Evolutionary conservation across 2,797 vertebrate species (phyloP).

Genomic region (Scyliorhinus canicula): DNA sequence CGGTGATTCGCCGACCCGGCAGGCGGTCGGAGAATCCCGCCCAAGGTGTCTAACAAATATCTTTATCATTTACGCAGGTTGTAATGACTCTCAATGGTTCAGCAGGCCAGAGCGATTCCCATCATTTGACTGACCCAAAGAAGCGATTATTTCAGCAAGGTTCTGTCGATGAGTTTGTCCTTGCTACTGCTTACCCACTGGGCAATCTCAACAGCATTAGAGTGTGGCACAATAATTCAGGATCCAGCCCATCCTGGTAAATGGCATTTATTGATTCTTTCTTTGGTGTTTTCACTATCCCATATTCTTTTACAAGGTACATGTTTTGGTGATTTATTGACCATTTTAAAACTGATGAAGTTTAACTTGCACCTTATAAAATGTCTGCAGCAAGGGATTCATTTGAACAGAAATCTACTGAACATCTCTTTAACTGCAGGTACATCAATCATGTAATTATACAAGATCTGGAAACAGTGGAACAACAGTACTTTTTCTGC

Average conservation of each 20-base stretch:
- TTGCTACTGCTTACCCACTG: conserved; percentile 60
- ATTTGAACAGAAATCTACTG: background rate
- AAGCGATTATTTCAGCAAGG: conserved; percentile 67
- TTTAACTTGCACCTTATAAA: background rate
- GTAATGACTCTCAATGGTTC: conserved; percentile 58
- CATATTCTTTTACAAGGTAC: background rate
- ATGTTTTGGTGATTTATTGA: background rate
- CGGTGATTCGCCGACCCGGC: no score
- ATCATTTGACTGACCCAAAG: conserved; percentile 61
- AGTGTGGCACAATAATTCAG: conserved; percentile 71
- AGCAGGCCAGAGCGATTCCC: conserved; percentile 60
- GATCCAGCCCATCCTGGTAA: conserved; percentile 64
- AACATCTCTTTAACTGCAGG: conserved; percentile 42
- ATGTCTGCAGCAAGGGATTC: background rate
- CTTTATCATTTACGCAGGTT: conserved; percentile 43
- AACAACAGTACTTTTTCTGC: conserved; percentile 51
- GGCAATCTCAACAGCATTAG: conserved; percentile 63
- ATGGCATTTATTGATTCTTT: background rate
- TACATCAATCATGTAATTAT: conserved; percentile 49
- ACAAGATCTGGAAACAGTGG: conserved; percentile 44
- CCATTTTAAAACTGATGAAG: no score
- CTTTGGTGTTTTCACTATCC: background rate
- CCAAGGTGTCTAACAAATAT: background rate
- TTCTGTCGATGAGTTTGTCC: conserved; percentile 68
- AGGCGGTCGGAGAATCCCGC: no score